Base-by-base conservation (phyloP, 1,140 invertebrate species). In the Asobara japonica region DNA sequence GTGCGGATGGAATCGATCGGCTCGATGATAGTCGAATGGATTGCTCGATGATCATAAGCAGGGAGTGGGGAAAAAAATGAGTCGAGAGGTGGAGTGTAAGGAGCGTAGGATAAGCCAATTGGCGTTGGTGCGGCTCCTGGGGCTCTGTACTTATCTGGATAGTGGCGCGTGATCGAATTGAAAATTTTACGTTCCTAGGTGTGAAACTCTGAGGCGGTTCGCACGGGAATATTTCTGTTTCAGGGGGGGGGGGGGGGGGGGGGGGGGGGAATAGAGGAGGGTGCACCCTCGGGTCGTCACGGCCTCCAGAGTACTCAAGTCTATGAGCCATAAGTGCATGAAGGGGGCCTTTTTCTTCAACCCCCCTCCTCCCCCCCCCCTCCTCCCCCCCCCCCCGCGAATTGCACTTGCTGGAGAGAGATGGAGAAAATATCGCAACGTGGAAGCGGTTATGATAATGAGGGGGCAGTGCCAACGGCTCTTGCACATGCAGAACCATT, bases 371-470 rank as follows among this genome's bases (percentile, higher is more conserved):
- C 2, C 25, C 27, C 11, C 48, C 16, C 29, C 10, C 6, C 3
- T 62, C 31, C 31, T 62, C 13, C 11, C 16, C 2, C 25, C 27
- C 11, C 48, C 16, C 29, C 10, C 31, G 29, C 61, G 0, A 71
- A 71, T 71, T 64, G 69, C 69, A 22, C 13, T 45, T 45, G 27
- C 10, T 7, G 30, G 48, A 66, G n/a, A 66, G n/a, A 48, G 38
- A 41, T n/a, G 25, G 27, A 45, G 20, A 45, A 61, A 16, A 73
- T 13, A 60, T 30, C 8, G 20, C 7, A 69, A 41, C 11, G 56
- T 64, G 38, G 65, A 73, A 79, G 70, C 64, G n/a, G 72, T 79
- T 79, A 78, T 72, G 74, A 56, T 79, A 78, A 77, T 79, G 48
- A 77, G 33, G 48, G 69, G 72, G 68, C 65, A 64, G 36, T 18